Conservation (phyloP, 2,888 invertebrate genomes). For the Conus canariensis region DNA sequence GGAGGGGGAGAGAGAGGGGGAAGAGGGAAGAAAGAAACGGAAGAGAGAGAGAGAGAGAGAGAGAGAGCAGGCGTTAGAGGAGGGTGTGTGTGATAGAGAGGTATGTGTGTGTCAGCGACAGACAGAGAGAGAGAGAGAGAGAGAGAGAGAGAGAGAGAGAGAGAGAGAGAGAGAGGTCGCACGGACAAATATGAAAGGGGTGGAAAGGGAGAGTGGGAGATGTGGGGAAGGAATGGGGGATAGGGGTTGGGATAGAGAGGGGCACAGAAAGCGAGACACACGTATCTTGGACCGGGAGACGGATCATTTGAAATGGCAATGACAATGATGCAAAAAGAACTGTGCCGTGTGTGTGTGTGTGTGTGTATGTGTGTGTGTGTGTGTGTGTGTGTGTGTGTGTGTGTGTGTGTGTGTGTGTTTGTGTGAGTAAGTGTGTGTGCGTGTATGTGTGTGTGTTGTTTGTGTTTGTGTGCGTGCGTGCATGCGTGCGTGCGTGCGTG, state of each 20-base stretch:
- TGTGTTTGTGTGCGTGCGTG: fast-evolving
- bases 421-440: too few species aligned
- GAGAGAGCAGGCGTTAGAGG: background rate
- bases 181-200: background rate
- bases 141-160: background rate
- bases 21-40: background rate
- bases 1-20: background rate
- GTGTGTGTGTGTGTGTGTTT: too few species aligned
- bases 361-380: too few species aligned
- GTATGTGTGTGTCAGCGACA: background rate
- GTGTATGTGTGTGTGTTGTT: too few species aligned
- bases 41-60: background rate
- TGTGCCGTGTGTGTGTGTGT: too few species aligned
- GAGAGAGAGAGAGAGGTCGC: background rate
- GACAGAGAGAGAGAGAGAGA: background rate
- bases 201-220: background rate
- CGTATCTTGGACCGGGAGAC: background rate
- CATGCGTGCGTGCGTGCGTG: too few species aligned
- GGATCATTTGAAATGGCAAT: too few species aligned
- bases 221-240: background rate
- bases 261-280: background rate
- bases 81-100: background rate
- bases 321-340: too few species aligned
- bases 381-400: too few species aligned
- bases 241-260: background rate